Evolutionary conservation across 2,113 vertebrate genomes (phyloP).

Genomic region (Syrmaticus mikado): DNA sequence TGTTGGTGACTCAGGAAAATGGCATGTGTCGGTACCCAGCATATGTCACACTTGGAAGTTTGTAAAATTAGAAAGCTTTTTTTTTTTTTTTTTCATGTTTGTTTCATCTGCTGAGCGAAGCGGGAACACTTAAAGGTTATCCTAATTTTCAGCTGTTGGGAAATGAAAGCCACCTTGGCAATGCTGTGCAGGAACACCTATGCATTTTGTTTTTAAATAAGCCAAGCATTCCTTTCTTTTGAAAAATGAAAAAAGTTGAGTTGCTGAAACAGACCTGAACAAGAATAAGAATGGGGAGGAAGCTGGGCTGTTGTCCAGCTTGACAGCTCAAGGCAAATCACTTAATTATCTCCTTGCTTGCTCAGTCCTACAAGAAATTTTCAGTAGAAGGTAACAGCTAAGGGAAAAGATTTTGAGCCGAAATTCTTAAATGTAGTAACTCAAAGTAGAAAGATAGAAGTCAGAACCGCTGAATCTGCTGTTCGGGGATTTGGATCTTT

Average conservation of each 20-base stretch:
- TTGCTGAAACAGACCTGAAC: neutral
- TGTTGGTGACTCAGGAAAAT: constrained; percentile 29
- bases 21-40: neutral
- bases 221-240: neutral
- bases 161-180: neutral
- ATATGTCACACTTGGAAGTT: neutral
- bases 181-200: neutral
- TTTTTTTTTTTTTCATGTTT: neutral
- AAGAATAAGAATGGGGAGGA: neutral
- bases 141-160: constrained; percentile 1
- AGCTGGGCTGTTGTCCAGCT: neutral
- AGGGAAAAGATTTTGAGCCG: neutral
- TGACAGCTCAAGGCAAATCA: neutral
- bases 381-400: neutral
- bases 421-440: neutral
- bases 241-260: neutral
- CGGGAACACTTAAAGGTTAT: constrained; percentile 33
- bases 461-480: neutral
- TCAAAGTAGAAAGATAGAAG: neutral
- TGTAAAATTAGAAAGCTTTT: constrained; percentile 19
- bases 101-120: constrained; percentile 6
- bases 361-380: constrained; percentile 5
- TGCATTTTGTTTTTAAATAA: neutral
- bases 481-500: neutral
- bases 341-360: constrained; percentile 10